Conservation (phyloP, 2,113 vertebrate genomes). For the Aviceda subcristata region DNA sequence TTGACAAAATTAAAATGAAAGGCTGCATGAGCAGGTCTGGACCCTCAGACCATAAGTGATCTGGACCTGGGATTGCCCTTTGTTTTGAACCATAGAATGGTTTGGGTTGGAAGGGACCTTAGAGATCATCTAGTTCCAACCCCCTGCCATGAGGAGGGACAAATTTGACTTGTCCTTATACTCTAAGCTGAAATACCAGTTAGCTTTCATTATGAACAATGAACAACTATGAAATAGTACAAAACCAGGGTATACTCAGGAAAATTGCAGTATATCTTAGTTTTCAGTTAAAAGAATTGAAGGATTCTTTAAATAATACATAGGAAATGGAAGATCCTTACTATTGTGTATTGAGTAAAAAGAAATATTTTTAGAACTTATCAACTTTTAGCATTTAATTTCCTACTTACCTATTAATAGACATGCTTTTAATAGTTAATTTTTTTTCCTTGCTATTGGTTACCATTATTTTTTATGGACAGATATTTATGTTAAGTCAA, state of each 20-base stretch:
- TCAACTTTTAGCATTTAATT: neutral
- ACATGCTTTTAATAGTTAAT: neutral
- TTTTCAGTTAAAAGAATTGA: neutral
- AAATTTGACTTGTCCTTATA: neutral
- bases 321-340: neutral
- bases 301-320: neutral
- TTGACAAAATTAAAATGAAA: neutral
- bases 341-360: neutral
- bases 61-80: neutral
- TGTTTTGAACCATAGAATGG: neutral
- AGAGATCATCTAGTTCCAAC: no score
- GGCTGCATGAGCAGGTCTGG: neutral
- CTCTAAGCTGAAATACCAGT: neutral
- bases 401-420: neutral
- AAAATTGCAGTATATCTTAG: neutral
- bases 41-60: neutral
- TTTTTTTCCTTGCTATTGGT: neutral
- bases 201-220: neutral
- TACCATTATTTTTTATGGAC: neutral
- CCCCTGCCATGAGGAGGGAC: no score
- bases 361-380: neutral
- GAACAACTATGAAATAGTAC: no score
- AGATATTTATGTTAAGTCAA: neutral
- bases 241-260: no score
- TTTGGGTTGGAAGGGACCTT: no score